These are phyloP conservation scores for Spinibarbus caldwelli DNA, from an alignment of 2,797 vertebrate genomes.

Conservation along the genomic window DNA sequence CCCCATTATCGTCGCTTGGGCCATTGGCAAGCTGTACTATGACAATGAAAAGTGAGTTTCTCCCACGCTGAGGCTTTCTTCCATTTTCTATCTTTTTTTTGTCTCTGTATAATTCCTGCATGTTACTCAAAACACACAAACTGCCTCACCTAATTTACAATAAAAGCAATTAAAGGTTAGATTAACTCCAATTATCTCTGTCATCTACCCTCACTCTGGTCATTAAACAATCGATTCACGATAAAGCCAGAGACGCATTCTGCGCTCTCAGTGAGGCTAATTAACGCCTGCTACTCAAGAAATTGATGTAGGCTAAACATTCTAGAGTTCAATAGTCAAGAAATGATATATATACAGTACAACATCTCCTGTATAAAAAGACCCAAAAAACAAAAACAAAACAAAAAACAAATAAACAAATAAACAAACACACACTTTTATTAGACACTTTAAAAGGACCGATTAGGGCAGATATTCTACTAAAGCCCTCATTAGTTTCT, in stretches of 20 bases:
- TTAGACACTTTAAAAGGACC: too few relatives aligned
- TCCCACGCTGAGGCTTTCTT: slow-evolving; percentile 20
- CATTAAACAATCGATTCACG: slow-evolving; percentile 27
- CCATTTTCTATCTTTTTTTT: neutral
- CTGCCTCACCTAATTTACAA: slow-evolving; percentile 5
- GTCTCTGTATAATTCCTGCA: slow-evolving; percentile 47
- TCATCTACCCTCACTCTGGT: neutral
- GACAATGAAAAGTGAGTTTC: slow-evolving; percentile 95
- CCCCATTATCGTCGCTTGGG: slow-evolving; percentile 95
- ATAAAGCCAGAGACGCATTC: neutral
- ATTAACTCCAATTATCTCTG: slow-evolving; percentile 41
- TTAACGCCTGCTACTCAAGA: neutral
- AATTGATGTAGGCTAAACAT: slow-evolving; percentile 29
- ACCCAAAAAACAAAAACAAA: too few relatives aligned
- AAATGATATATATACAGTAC: neutral
- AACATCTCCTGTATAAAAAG: neutral
- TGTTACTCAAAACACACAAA: slow-evolving; percentile 21
- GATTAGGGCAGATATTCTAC: too few relatives aligned
- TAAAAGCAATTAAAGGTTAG: slow-evolving; percentile 32
- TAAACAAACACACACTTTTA: neutral
- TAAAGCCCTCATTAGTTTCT: neutral
- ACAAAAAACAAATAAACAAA: too few relatives aligned
- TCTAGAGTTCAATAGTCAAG: neutral
- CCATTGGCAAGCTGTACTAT: slow-evolving; percentile 95
- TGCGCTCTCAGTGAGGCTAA: neutral